Conservation (phyloP, 2,888 invertebrate species). For the Crepidodera aurea region DNA sequence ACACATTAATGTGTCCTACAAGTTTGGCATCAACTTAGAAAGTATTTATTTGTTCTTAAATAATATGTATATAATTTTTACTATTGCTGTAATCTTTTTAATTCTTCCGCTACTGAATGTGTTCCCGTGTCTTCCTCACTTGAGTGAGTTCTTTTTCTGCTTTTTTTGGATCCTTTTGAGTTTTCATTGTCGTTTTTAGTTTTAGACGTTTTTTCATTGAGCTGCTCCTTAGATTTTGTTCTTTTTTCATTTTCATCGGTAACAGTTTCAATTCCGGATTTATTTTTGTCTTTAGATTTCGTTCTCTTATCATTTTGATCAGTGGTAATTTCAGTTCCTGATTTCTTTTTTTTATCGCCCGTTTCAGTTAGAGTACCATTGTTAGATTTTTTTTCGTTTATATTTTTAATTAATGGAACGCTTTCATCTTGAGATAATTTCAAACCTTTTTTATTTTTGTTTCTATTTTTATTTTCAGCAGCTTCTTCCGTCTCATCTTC, state of each 20-base stretch:
- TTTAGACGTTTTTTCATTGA: not conserved
- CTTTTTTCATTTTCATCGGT: not conserved
- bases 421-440: not conserved
- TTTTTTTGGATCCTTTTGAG: not conserved
- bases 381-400: not conserved
- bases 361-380: not conserved
- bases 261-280: not conserved
- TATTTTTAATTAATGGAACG: not conserved
- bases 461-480: not conserved
- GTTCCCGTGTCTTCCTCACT: slow-evolving; percentile 9
- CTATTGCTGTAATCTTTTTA: slow-evolving; percentile 28
- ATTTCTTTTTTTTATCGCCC: not conserved
- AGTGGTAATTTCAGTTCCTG: not conserved
- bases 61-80: slow-evolving; percentile 17
- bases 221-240: not conserved
- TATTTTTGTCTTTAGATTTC: not conserved
- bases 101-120: slow-evolving; percentile 22
- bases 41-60: slow-evolving; percentile 24
- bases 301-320: not conserved
- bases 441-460: not conserved
- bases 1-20: too few species aligned
- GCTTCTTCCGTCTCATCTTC: not conserved
- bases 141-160: not conserved
- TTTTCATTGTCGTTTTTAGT: not conserved
- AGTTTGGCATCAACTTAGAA: too few species aligned